phyloP scores from a whole-genome alignment of 92 coral and sea anemone species.

The Phymanthus crucifer region DNA sequence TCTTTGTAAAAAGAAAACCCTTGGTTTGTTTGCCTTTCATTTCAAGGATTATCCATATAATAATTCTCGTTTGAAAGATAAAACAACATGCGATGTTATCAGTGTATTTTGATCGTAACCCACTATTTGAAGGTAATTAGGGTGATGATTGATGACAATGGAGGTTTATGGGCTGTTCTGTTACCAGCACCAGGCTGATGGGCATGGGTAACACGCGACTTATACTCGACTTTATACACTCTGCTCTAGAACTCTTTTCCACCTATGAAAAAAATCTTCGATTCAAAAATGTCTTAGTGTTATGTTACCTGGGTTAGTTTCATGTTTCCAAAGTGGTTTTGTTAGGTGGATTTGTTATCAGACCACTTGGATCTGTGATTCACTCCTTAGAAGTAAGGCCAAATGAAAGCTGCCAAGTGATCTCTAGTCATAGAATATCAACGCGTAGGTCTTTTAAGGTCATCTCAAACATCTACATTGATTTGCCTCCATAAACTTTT shows the following conservation, averaged over 20 bases:
- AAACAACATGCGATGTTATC: not conserved
- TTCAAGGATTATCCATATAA: constrained; percentile 3
- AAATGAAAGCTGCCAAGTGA: not conserved
- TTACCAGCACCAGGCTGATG: not conserved
- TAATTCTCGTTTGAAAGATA: constrained; percentile 3
- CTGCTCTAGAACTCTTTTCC: not conserved
- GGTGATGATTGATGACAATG: constrained; percentile 3
- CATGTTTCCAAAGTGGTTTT: not conserved
- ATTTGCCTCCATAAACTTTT: not conserved
- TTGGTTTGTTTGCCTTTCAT: not conserved
- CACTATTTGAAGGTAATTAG: constrained; percentile 3
- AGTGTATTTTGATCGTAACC: not conserved
- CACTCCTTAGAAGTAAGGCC: not conserved
- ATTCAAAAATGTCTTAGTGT: not conserved
- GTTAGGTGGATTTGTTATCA: not conserved
- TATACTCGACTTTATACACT: no score
- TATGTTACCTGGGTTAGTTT: not conserved
- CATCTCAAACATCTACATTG: not conserved
- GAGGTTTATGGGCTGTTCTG: not conserved
- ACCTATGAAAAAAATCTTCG: not conserved
- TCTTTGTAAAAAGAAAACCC: not conserved
- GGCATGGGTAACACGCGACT: not conserved
- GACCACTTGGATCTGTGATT: not conserved
- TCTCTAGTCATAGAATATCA: not conserved
- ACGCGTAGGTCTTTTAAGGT: not conserved